These are phyloP conservation scores for Lophura nycthemera DNA, from an alignment of 2,113 vertebrate genomes.

Conservation along the genomic window DNA sequence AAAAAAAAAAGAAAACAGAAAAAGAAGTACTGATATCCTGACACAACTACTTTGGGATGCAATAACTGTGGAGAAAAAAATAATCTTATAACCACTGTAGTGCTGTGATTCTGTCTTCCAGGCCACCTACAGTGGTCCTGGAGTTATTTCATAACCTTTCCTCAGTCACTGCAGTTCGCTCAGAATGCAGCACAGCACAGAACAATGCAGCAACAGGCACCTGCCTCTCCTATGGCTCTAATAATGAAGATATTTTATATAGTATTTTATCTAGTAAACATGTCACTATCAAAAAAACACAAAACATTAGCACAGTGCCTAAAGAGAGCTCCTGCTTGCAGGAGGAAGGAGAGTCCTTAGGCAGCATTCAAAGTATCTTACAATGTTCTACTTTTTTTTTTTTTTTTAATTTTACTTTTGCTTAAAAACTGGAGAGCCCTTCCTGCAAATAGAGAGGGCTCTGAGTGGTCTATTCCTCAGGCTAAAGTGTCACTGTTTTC, in stretches of 20 bases:
- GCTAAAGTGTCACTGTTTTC: rapidly evolving
- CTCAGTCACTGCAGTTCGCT: not conserved
- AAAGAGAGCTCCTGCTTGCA: not conserved
- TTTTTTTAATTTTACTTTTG: not conserved
- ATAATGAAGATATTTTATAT: not conserved
- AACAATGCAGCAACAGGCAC: not conserved
- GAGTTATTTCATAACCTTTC: not conserved
- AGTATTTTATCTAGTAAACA: not conserved
- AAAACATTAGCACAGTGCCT: not conserved
- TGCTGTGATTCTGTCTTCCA: conserved; percentile 1
- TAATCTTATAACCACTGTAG: not conserved
- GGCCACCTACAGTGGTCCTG: not conserved
- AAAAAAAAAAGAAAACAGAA: conserved; percentile 18
- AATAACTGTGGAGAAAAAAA: conserved; percentile 15
- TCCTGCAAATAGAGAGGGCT: not conserved
- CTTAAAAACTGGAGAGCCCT: not conserved
- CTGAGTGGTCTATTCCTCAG: not conserved
- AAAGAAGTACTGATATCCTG: conserved; percentile 55
- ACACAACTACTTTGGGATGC: conserved; percentile 49
- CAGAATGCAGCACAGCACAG: not conserved
- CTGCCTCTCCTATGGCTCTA: not conserved
- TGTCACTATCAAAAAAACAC: not conserved
- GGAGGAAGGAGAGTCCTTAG: not conserved
- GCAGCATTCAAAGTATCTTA: not conserved
- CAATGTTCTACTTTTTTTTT: not conserved